These are phyloP conservation scores for Pelusios castaneus DNA, from an alignment of 2,113 vertebrate species.

Conservation along the genomic window DNA sequence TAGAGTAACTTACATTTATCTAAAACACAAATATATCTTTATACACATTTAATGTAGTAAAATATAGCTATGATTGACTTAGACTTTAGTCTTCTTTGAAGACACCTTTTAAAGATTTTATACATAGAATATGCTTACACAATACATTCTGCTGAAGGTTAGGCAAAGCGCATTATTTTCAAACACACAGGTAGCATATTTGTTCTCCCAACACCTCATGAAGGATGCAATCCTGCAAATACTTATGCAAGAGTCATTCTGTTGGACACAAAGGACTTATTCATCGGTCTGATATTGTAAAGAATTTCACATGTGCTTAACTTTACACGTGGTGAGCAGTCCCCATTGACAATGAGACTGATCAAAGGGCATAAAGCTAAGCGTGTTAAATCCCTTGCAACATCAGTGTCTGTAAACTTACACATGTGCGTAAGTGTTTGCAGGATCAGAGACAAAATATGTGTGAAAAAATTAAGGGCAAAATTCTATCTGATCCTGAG, in stretches of 20 bases:
- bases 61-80: constrained; percentile 89
- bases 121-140: constrained; percentile 83
- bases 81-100: constrained; percentile 90
- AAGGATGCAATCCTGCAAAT: constrained; percentile 41
- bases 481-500: constrained; percentile 20
- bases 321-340: rapidly evolving
- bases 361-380: background rate
- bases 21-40: constrained; percentile 86
- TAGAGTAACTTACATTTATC: constrained; percentile 81
- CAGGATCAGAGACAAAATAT: constrained; percentile 31
- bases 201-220: background rate
- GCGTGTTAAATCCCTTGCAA: background rate
- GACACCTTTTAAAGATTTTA: constrained; percentile 85
- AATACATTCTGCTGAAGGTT: constrained; percentile 89
- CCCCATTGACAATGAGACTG: rapidly evolving
- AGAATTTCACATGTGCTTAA: rapidly evolving
- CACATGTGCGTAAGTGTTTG: background rate
- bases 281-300: background rate
- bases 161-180: constrained; percentile 83
- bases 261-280: background rate
- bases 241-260: background rate
- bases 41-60: constrained; percentile 87
- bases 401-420: background rate
- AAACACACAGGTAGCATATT: constrained; percentile 80
- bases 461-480: background rate